A percentile compares a stretch with the other conserved stretches of the same genome.
phyloP scores from a whole-genome alignment of 2,888 invertebrate genomes.

The Orthosia cruda region DNA sequence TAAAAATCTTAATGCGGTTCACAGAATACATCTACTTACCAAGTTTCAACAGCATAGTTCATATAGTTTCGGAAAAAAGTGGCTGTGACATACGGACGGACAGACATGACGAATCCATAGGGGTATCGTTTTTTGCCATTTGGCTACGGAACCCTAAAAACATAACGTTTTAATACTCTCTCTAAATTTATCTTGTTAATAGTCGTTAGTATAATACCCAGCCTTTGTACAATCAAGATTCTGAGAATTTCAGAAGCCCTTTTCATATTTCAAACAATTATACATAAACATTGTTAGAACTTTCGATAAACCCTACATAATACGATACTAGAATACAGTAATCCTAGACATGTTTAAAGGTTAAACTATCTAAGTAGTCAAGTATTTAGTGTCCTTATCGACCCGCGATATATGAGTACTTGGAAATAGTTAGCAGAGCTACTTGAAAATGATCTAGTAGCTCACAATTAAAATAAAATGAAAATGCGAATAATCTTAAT shows the following conservation, averaged over 20 bases:
- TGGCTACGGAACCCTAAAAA: too few relatives aligned
- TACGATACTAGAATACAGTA: slow-evolving; percentile 24
- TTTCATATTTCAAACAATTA: slow-evolving; percentile 23
- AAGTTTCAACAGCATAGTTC: too few relatives aligned
- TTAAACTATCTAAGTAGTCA: slow-evolving; percentile 29
- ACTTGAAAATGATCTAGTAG: slow-evolving; percentile 13
- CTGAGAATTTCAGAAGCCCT: slow-evolving; percentile 23
- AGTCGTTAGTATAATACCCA: slow-evolving; percentile 1
- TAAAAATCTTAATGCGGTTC: too few relatives aligned
- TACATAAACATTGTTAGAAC: slow-evolving; percentile 13
- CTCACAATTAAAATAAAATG: slow-evolving; percentile 22
- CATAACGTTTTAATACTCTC: not conserved
- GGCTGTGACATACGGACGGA: too few relatives aligned
- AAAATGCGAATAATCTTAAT: slow-evolving; percentile 51
- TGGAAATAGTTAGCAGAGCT: slow-evolving; percentile 21
- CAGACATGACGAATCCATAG: too few relatives aligned
- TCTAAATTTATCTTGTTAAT: slow-evolving; percentile 23
- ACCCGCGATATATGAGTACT: slow-evolving; percentile 11
- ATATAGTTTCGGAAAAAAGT: too few relatives aligned
- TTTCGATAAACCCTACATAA: slow-evolving; percentile 19
- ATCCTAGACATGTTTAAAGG: slow-evolving; percentile 35
- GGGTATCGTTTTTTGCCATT: too few relatives aligned
- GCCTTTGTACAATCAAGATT: slow-evolving; percentile 14
- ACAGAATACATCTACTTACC: too few relatives aligned
- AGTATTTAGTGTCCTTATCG: slow-evolving; percentile 13